Conservation (phyloP, 1,140 invertebrate genomes). For the Micrasema minimum region DNA sequence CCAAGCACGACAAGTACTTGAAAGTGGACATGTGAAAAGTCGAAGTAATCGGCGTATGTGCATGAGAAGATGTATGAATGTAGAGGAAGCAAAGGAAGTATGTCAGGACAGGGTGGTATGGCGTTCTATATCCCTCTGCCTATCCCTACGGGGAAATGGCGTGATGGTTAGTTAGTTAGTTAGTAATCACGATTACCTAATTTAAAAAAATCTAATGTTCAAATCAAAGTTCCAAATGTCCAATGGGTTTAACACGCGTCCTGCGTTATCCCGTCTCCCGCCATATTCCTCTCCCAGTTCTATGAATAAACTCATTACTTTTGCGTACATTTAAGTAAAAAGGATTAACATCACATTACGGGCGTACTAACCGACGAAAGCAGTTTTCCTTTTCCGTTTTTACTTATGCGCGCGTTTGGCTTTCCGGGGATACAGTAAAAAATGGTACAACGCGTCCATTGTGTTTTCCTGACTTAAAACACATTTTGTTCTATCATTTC, state of each 20-base stretch:
- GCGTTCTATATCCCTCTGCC: too few relatives aligned
- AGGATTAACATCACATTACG: not conserved
- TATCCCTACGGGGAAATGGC: too few relatives aligned
- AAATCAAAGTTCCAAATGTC: not conserved
- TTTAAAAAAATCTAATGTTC: not conserved
- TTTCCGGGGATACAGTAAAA: not conserved
- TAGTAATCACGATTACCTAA: not conserved
- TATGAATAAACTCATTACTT: constrained; percentile 12
- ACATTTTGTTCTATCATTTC: not conserved
- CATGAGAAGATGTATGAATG: too few relatives aligned
- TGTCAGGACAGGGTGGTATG: too few relatives aligned
- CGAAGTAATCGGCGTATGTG: too few relatives aligned
- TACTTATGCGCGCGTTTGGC: not conserved
- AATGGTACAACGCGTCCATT: not conserved
- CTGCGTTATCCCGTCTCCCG: not conserved
- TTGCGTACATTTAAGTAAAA: not conserved
- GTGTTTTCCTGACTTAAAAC: not conserved
- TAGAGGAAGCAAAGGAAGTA: too few relatives aligned
- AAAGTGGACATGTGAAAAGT: too few relatives aligned
- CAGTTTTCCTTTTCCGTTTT: not conserved
- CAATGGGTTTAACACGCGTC: constrained; percentile 3
- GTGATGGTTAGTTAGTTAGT: too few relatives aligned
- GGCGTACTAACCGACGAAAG: not conserved
- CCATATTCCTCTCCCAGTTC: not conserved
- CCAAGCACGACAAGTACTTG: too few relatives aligned